phyloP scores from a whole-genome alignment of 2,888 invertebrate species.

The Marronus borbonicus region DNA sequence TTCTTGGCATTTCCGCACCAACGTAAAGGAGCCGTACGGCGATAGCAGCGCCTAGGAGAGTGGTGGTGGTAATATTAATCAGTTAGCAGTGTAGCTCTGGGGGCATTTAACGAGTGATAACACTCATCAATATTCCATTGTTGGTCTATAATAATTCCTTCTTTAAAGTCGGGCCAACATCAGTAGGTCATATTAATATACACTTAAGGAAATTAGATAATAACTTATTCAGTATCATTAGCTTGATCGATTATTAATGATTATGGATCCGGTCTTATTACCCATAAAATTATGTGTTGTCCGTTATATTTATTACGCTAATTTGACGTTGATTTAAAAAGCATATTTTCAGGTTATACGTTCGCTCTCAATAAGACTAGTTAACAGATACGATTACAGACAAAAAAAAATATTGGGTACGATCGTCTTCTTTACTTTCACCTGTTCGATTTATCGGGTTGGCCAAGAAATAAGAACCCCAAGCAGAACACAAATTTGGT shows the following conservation, averaged over 20 bases:
- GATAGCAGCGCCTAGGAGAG: constrained; percentile 19
- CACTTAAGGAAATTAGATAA: constrained; percentile 43
- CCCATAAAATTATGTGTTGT: constrained; percentile 16
- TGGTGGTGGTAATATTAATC: constrained; percentile 61
- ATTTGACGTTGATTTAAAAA: constrained; percentile 20
- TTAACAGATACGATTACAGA: too few relatives aligned
- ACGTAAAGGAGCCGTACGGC: constrained; percentile 51
- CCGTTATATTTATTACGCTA: constrained; percentile 20
- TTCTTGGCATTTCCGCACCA: constrained; percentile 57
- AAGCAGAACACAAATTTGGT: too few relatives aligned
- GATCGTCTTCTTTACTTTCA: too few relatives aligned
- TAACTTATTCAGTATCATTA: constrained; percentile 45
- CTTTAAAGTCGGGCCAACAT: constrained; percentile 29
- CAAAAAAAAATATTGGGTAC: too few relatives aligned
- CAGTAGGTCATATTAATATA: constrained; percentile 42
- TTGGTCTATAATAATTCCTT: constrained; percentile 42
- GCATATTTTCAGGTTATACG: not conserved
- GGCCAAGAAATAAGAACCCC: too few relatives aligned
- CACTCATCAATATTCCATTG: constrained; percentile 53
- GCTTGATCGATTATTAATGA: constrained; percentile 44
- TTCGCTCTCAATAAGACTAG: not conserved
- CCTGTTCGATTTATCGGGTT: too few relatives aligned
- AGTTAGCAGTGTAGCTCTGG: constrained; percentile 54
- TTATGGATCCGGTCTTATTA: constrained; percentile 40
- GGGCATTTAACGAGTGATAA: constrained; percentile 54